Conservation (phyloP, 2,113 vertebrate genomes). For the Platycercus adscitus region DNA sequence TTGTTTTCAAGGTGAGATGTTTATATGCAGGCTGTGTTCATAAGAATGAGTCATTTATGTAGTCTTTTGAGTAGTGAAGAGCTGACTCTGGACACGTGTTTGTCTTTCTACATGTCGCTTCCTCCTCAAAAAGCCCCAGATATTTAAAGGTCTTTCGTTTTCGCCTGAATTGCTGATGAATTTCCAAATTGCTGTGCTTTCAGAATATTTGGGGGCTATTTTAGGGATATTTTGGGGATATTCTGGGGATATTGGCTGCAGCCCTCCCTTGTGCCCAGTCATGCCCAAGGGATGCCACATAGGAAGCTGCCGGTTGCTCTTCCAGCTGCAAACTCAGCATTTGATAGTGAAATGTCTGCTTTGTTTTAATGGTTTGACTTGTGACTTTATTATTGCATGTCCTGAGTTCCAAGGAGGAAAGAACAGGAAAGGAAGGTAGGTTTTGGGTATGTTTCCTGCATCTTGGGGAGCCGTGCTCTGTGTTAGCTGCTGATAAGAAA, state of each 20-base stretch:
- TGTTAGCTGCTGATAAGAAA: conserved; percentile 46
- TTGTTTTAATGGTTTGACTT: background rate
- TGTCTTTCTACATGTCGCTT: conserved; percentile 3
- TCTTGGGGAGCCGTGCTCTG: background rate
- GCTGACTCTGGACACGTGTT: background rate
- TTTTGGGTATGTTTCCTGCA: background rate
- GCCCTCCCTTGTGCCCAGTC: background rate
- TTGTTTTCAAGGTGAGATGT: background rate
- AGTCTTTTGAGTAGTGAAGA: background rate
- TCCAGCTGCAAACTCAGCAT: background rate
- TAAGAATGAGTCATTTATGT: background rate
- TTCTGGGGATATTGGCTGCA: background rate
- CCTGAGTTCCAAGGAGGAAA: background rate
- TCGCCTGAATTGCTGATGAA: background rate
- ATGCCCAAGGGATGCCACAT: background rate
- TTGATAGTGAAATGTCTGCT: background rate
- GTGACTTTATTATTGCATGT: background rate
- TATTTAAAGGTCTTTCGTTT: background rate
- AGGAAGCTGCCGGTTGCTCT: background rate
- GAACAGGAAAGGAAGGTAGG: background rate
- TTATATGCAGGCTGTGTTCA: background rate
- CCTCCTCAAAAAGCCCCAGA: background rate
- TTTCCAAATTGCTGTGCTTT: background rate
- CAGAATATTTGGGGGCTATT: background rate
- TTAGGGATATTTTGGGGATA: background rate